Evolutionary conservation across 2,113 vertebrate genomes (phyloP).

Genomic region (Cheirogaleus medius): DNA sequence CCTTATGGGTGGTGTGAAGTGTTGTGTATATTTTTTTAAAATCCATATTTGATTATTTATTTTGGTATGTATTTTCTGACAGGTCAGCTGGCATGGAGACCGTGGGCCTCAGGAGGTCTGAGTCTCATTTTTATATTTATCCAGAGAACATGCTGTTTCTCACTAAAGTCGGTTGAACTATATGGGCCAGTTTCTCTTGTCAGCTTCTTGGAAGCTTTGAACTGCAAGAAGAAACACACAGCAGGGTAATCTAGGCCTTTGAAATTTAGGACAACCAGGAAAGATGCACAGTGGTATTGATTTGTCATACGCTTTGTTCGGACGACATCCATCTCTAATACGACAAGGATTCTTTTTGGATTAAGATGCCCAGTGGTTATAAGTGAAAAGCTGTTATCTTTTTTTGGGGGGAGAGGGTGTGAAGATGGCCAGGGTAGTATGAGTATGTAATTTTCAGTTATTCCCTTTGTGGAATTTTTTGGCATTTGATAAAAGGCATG

Average conservation of each 20-base stretch:
- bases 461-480: slow-evolving; percentile 67
- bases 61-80: slow-evolving; percentile 19
- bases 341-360: slow-evolving; percentile 55
- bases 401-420: not conserved
- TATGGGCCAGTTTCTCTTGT: slow-evolving; percentile 66
- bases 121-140: slow-evolving; percentile 72
- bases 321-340: slow-evolving; percentile 5
- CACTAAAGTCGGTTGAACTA: slow-evolving; percentile 69
- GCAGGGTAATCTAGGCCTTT: slow-evolving; percentile 68
- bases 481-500: slow-evolving; percentile 41
- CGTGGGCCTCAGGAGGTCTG: slow-evolving; percentile 26
- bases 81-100: slow-evolving; percentile 55
- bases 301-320: slow-evolving; percentile 70
- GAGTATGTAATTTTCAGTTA: slow-evolving; percentile 59
- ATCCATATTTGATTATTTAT: not conserved
- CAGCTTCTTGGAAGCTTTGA: slow-evolving; percentile 69
- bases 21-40: not conserved
- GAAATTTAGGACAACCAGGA: slow-evolving; percentile 63
- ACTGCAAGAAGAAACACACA: slow-evolving; percentile 73
- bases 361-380: slow-evolving; percentile 62
- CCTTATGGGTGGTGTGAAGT: not conserved
- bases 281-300: slow-evolving; percentile 62
- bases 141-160: slow-evolving; percentile 48
- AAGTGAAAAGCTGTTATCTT: slow-evolving; percentile 63
- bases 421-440: not conserved